These are phyloP conservation scores for Campylorhamphus procurvoides DNA, from an alignment of 2,113 vertebrate genomes.

Conservation along the genomic window DNA sequence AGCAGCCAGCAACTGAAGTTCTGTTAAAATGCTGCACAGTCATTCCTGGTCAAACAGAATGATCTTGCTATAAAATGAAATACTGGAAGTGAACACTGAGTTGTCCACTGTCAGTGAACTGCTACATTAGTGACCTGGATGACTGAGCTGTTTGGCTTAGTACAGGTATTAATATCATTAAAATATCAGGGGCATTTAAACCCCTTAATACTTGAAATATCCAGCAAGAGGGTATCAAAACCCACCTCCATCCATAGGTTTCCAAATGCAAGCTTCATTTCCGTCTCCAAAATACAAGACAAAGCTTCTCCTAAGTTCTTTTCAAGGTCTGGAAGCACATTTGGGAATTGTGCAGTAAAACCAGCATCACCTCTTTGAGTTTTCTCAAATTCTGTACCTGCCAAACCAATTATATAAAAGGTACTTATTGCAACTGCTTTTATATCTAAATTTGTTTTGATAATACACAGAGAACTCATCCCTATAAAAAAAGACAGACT, in stretches of 20 bases:
- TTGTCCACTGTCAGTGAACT: not conserved
- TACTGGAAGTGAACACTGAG: not conserved
- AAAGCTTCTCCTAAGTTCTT: slow-evolving; percentile 83
- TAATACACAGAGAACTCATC: not conserved
- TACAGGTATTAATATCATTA: not conserved
- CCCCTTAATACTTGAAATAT: not conserved
- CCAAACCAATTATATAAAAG: slow-evolving; percentile 21
- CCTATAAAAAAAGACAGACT: not conserved
- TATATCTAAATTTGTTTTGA: not conserved
- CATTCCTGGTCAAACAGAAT: not conserved
- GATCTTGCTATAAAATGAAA: not conserved
- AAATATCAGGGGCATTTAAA: not conserved
- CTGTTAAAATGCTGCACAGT: not conserved
- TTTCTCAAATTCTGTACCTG: slow-evolving; percentile 35
- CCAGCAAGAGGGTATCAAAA: not conserved
- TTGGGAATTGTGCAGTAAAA: slow-evolving; percentile 45
- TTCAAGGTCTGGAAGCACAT: slow-evolving; percentile 77
- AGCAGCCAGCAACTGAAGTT: not conserved
- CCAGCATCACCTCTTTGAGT: not conserved
- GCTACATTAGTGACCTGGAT: not conserved
- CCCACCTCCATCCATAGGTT: slow-evolving; percentile 89
- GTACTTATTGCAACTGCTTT: not conserved
- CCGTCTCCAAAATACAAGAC: slow-evolving; percentile 86
- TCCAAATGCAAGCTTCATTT: slow-evolving; percentile 89
- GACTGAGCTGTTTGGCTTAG: not conserved